Evolutionary conservation across 2,888 invertebrate species (phyloP), one percentile per base, ranked within the genome.

Genomic region (Thumatha senex): DNA sequence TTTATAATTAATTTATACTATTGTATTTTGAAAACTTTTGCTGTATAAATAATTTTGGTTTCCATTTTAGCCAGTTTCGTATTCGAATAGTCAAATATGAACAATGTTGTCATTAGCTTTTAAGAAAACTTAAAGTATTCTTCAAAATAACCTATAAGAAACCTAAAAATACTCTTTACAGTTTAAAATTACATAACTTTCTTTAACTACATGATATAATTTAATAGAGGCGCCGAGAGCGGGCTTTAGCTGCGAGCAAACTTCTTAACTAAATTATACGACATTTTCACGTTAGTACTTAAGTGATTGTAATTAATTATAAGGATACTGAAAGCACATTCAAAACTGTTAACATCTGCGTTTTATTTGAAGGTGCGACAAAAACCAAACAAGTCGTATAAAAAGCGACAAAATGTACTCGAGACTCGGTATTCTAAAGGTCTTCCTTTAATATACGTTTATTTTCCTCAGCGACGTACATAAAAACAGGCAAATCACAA

Each of bases 401-500:
- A 56, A 41, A 43, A 55, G 51, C 51, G 59, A 56, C 51, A 61
- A 67, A 66, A 60, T 67, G 65, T 66, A 68, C 70, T 67, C 49
- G 18, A 47, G 53, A 64, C 54, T 64, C 67, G 59, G 67, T 74
- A 69, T 74, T 71, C 63, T 67, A 67, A 71, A 74, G 73, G 70
- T 72, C 70, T 72, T 61, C 65, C 61, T 67, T 73, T 80, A 78
- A 86, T 86, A 84, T 80, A 83, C 80, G 80, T 84, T 84, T 84
- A 84, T 83, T 79, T 78, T 70, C 72, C 63, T 72, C 72, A 71
- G 61, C 70, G 74, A 73, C 76, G 76, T 79, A 81, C 80, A 88
- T 86, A 89, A 88, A 89, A 89, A 88, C 82, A 82, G 82, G 82
- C 83, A 84, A 89, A 88, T 89, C 84, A 84, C 88, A 79, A 88